A percentile compares a stretch with the other conserved stretches of the same genome.
phyloP scores from a whole-genome alignment of 23 tunicate species.

The Halocynthia aurantium region DNA sequence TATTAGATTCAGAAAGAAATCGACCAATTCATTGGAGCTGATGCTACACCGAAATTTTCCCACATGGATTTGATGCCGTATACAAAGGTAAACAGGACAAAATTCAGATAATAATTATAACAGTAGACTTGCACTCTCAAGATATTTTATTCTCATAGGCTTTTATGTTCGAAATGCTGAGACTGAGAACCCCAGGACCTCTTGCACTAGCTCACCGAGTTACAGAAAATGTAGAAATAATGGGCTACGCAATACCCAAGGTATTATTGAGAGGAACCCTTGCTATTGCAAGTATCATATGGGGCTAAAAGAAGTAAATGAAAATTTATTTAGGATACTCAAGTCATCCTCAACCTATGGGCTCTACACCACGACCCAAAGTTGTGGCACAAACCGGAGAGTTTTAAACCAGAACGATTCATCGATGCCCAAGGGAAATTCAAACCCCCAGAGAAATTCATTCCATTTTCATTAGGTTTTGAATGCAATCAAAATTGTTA shows the following conservation, averaged over 20 bases:
- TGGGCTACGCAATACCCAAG: constrained; percentile 55
- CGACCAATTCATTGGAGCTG: constrained; percentile 41
- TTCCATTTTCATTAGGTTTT: constrained; percentile 2
- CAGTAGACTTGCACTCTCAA: no score
- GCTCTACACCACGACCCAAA: constrained; percentile 20
- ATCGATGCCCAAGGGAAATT: not conserved
- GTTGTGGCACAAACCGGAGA: not conserved
- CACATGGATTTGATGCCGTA: constrained; percentile 45
- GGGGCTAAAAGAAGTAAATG: no score
- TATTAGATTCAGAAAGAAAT: constrained; percentile 50
- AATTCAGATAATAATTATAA: no score
- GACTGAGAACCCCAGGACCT: constrained; percentile 38
- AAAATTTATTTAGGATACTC: not conserved
- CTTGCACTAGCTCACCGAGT: constrained; percentile 44
- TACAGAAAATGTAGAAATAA: constrained; percentile 14
- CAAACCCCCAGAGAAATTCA: not conserved
- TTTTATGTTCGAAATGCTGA: constrained; percentile 34
- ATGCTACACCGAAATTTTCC: constrained; percentile 31
- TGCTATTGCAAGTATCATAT: no score
- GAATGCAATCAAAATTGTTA: no score
- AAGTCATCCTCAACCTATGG: constrained; percentile 17
- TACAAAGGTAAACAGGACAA: not conserved
- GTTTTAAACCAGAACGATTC: constrained; percentile 8
- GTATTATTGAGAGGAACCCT: not conserved
- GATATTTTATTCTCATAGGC: constrained; percentile 12